Conservation (phyloP, 2,888 invertebrate genomes). For the Cheilosia variabilis region DNA sequence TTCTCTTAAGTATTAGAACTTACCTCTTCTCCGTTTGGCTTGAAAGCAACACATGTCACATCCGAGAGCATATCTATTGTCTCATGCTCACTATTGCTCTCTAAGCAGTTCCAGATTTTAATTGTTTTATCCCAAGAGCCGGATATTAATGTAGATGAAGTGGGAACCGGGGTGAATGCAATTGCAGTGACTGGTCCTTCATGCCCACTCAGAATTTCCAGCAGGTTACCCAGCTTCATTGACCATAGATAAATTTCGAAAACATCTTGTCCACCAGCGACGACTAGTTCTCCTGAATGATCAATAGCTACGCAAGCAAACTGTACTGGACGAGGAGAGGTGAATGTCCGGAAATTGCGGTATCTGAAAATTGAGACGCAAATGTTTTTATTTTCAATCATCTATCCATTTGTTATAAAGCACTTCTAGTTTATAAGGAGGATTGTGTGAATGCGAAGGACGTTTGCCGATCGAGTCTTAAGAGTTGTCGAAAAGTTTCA, state of each 20-base stretch:
- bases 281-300: conserved; percentile 94
- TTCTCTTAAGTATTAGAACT: conserved; percentile 16
- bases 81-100: conserved; percentile 91
- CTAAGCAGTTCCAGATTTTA: conserved; percentile 95
- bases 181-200: conserved; percentile 95
- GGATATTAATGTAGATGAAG: conserved; percentile 91
- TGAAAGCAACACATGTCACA: conserved; percentile 92
- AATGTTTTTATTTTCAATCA: neutral
- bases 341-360: conserved; percentile 98
- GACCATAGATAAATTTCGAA: conserved; percentile 99
- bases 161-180: conserved; percentile 89
- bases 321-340: conserved; percentile 95
- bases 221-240: conserved; percentile 93
- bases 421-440: too few relatives aligned
- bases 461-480: too few relatives aligned
- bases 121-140: conserved; percentile 98
- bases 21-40: conserved; percentile 94
- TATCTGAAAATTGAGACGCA: conserved; percentile 87
- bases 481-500: too few relatives aligned
- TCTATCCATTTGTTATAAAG: too few relatives aligned
- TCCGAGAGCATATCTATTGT: conserved; percentile 91
- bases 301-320: conserved; percentile 96
- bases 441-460: too few relatives aligned
- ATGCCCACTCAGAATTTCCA: conserved; percentile 96
- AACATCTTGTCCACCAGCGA: conserved; percentile 96